These are phyloP conservation scores for Tuberolachnus salignus DNA, from an alignment of 2,888 invertebrate species.

Conservation along the genomic window DNA sequence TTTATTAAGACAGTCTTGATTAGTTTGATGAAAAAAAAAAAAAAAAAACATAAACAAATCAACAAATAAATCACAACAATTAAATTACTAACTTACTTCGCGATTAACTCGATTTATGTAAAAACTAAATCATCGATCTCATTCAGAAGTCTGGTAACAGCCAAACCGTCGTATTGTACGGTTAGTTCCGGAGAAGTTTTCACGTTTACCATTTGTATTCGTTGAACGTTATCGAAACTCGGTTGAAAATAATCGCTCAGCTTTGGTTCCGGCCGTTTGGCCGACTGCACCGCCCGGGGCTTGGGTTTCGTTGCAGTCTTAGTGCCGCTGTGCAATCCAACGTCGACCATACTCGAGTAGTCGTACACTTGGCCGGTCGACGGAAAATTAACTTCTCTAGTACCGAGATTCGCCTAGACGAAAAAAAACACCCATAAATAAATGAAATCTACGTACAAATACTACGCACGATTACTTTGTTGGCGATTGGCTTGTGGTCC, in stretches of 20 bases:
- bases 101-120: neutral
- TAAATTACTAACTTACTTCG: neutral
- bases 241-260: slow-evolving; percentile 39
- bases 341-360: slow-evolving; percentile 26
- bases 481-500: neutral
- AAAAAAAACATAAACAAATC: too few relatives aligned
- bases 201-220: slow-evolving; percentile 16
- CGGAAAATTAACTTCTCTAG: slow-evolving; percentile 33
- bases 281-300: neutral
- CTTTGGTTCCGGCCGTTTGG: slow-evolving; percentile 20
- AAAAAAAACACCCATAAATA: neutral
- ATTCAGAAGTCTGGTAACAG: slow-evolving; percentile 22
- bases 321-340: slow-evolving; percentile 22
- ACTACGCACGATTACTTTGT: neutral
- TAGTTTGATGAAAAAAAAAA: neutral
- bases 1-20: neutral
- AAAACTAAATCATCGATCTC: slow-evolving; percentile 40
- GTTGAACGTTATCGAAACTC: slow-evolving; percentile 23
- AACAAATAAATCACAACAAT: neutral
- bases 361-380: slow-evolving; percentile 1
- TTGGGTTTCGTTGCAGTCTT: neutral
- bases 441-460: neutral
- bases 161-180: slow-evolving; percentile 34
- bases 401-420: neutral
- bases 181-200: slow-evolving; percentile 30